phyloP scores from a whole-genome alignment of 2,797 vertebrate species.

The Chelonia mydas region DNA sequence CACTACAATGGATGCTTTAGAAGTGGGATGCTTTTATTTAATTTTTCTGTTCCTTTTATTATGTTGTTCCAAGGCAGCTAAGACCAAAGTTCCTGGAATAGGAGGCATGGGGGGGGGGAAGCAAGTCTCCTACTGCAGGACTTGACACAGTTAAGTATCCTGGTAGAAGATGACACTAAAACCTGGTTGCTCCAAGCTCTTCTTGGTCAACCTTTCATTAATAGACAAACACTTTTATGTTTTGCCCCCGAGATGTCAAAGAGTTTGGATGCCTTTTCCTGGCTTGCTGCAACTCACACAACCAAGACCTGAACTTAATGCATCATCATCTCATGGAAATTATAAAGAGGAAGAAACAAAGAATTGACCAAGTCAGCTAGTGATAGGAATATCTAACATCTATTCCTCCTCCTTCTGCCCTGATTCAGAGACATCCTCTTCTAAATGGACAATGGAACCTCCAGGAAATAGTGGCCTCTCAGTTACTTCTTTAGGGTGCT shows the following conservation, averaged over 20 bases:
- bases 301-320: not conserved
- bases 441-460: not conserved
- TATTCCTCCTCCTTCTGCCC: not conserved
- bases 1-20: not conserved
- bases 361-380: not conserved
- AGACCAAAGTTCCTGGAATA: not conserved
- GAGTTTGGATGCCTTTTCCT: not conserved
- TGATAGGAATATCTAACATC: not conserved
- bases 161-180: not conserved
- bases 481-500: not conserved
- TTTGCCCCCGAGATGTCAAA: not conserved
- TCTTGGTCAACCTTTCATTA: not conserved
- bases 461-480: not conserved
- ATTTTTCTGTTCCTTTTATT: not conserved
- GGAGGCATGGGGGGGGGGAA: not conserved
- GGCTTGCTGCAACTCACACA: not conserved
- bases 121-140: not conserved
- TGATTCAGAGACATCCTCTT: not conserved
- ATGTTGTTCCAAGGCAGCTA: not conserved
- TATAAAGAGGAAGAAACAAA: not conserved
- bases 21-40: fast-evolving
- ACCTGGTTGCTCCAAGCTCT: not conserved
- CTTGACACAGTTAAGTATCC: constrained; percentile 3
- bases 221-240: not conserved
- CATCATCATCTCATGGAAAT: not conserved